These are phyloP conservation scores for Microtus ochrogaster DNA, from an alignment of 2,113 vertebrate species.

Conservation along the genomic window DNA sequence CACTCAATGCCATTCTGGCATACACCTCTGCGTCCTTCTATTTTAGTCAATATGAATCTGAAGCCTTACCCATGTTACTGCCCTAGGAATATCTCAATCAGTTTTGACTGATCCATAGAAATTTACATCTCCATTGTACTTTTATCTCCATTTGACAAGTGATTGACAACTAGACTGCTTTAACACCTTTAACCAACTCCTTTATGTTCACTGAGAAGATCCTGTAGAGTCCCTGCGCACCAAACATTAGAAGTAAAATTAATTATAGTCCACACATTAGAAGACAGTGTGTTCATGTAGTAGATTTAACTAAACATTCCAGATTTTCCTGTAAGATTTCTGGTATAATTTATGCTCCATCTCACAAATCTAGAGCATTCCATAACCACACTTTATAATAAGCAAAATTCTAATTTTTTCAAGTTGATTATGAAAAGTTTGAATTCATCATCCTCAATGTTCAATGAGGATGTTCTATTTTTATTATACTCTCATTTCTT, in stretches of 20 bases:
- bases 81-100: not conserved
- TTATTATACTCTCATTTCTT: not conserved
- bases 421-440: constrained; percentile 2
- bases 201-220: not conserved
- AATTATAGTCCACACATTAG: not conserved
- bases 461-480: not conserved
- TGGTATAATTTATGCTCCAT: not conserved
- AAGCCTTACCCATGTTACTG: not conserved
- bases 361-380: not conserved
- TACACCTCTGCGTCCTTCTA: not conserved
- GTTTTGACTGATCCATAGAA: not conserved
- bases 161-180: not conserved
- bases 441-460: not conserved
- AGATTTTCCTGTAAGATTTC: not conserved
- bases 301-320: not conserved
- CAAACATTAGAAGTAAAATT: not conserved
- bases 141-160: constrained; percentile 3
- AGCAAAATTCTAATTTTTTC: not conserved
- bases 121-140: not conserved
- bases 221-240: not conserved
- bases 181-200: not conserved
- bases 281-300: not conserved
- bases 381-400: not conserved
- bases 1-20: not conserved
- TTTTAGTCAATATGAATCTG: not conserved